Percentiles rank a stretch among this genome's conserved stretches.
These are phyloP conservation scores for Oreochromis aureus DNA, from an alignment of 2,113 vertebrate species.

Conservation along the genomic window DNA sequence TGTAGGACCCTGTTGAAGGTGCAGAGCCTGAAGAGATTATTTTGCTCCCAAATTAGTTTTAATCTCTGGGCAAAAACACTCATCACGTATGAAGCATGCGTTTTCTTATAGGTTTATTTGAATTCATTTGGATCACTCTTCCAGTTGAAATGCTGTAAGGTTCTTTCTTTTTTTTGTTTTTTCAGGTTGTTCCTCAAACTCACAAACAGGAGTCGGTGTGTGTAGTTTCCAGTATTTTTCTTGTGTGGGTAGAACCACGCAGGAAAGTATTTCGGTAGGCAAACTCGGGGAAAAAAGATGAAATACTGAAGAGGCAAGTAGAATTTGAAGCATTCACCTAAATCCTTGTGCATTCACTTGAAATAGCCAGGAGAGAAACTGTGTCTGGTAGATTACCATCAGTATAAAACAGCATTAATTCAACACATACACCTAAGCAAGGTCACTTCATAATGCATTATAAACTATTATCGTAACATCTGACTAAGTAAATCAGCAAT, in stretches of 20 bases:
- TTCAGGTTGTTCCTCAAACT: neutral
- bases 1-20: conserved; percentile 14
- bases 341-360: neutral
- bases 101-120: neutral
- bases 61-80: neutral
- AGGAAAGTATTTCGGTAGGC: conserved; percentile 16
- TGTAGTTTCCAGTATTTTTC: neutral
- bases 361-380: neutral
- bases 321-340: neutral
- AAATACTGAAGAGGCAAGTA: neutral
- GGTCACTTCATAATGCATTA: neutral
- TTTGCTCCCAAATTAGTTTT: neutral
- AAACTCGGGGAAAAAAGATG: neutral
- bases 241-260: neutral
- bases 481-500: neutral
- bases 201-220: neutral
- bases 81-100: rapidly evolving
- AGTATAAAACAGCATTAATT: neutral
- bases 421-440: neutral
- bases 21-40: neutral
- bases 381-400: neutral
- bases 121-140: neutral
- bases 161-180: neutral
- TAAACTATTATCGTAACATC: neutral
- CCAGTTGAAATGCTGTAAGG: neutral